Evolutionary conservation across 1,140 invertebrate genomes (phyloP).

Genomic region (Agraylea sexmaculata): DNA sequence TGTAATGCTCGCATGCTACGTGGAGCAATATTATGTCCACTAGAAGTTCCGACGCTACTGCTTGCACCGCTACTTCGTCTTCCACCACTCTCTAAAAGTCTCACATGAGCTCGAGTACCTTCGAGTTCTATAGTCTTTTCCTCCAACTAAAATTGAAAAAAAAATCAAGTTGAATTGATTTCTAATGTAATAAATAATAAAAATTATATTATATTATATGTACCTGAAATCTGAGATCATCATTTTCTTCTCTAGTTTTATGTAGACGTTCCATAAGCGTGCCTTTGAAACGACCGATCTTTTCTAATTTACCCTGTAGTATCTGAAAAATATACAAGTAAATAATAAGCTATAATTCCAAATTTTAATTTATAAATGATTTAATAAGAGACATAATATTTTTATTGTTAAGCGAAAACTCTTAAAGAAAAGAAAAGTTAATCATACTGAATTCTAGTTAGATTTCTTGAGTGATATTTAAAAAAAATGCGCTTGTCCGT

Average conservation of each 20-base stretch:
- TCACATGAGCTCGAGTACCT: slow-evolving; percentile 60
- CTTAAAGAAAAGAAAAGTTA: too few relatives aligned
- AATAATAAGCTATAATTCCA: background rate
- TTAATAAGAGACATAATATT: too few relatives aligned
- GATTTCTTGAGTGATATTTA: too few relatives aligned
- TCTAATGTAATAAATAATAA: slow-evolving; percentile 3
- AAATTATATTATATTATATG: too few relatives aligned
- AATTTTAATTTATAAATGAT: background rate
- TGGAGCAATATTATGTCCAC: slow-evolving; percentile 19
- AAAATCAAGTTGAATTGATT: slow-evolving; percentile 1
- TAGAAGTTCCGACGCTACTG: slow-evolving; percentile 23
- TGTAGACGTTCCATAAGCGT: slow-evolving; percentile 55
- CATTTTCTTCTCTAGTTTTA: slow-evolving; percentile 62
- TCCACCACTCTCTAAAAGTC: slow-evolving; percentile 50
- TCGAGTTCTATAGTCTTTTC: slow-evolving; percentile 72
- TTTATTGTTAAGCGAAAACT: too few relatives aligned
- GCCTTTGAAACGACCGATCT: slow-evolving; percentile 15
- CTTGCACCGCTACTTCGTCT: slow-evolving; percentile 18
- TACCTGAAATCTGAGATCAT: slow-evolving; percentile 72
- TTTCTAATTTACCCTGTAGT: slow-evolving; percentile 48
- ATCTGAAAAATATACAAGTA: slow-evolving; percentile 40
- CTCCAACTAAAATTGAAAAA: slow-evolving; percentile 47
- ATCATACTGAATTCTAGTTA: too few relatives aligned
- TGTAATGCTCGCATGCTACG: slow-evolving; percentile 39
- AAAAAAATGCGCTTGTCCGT: too few relatives aligned